Evolutionary conservation across 2,888 invertebrate genomes (phyloP).

Genomic region (Alviniconcha strummeri): DNA sequence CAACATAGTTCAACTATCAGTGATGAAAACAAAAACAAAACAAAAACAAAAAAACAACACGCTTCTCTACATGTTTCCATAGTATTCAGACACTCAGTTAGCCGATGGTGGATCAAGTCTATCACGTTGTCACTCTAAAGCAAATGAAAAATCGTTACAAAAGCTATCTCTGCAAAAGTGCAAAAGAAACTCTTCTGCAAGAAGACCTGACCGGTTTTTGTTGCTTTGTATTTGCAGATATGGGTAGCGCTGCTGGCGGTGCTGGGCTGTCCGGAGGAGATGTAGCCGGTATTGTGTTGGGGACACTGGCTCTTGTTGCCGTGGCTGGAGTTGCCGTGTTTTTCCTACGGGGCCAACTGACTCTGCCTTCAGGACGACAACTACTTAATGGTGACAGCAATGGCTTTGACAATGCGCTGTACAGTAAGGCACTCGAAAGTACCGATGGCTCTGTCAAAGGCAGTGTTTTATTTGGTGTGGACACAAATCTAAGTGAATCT

Average conservation of each 20-base stretch:
- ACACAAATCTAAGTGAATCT: background rate
- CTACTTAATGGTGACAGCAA: background rate
- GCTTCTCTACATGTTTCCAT: too few species aligned
- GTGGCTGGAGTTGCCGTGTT: slow-evolving; percentile 22
- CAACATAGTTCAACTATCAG: too few species aligned
- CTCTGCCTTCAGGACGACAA: background rate
- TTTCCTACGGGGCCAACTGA: background rate
- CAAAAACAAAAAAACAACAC: too few species aligned
- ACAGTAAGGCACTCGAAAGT: slow-evolving; percentile 18
- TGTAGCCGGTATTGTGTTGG: slow-evolving; percentile 39
- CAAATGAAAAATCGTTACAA: too few species aligned
- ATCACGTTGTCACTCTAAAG: too few species aligned
- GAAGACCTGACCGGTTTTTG: background rate
- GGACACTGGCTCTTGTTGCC: slow-evolving; percentile 27
- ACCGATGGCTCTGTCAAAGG: background rate
- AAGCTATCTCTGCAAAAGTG: too few species aligned
- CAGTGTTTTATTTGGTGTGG: background rate
- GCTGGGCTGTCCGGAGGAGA: slow-evolving; percentile 32
- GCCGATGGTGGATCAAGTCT: too few species aligned
- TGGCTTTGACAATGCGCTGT: slow-evolving; percentile 39
- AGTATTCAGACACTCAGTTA: too few species aligned
- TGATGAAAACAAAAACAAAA: too few species aligned
- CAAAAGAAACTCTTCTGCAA: too few species aligned
- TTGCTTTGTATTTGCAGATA: background rate
- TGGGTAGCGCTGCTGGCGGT: background rate